These are phyloP conservation scores for Scrobipalpa atriplicella DNA, from an alignment of 2,888 invertebrate genomes.

Conservation along the genomic window DNA sequence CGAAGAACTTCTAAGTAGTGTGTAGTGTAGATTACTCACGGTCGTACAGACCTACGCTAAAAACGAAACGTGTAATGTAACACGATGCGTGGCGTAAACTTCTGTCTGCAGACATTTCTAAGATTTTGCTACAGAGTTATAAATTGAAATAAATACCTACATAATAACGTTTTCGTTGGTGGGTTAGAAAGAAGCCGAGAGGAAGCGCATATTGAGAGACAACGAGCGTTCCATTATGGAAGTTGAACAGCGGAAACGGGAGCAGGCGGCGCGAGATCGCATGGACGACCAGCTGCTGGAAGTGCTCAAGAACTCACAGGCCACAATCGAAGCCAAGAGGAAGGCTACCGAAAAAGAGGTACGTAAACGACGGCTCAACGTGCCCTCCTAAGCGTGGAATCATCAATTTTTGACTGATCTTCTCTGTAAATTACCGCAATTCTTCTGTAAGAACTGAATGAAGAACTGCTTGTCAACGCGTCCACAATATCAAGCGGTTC, in stretches of 20 bases:
- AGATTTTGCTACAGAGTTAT: neutral
- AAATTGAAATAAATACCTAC: neutral
- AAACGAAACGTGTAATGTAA: too few relatives aligned
- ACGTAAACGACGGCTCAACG: neutral
- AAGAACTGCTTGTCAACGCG: too few relatives aligned
- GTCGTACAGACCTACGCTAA: too few relatives aligned
- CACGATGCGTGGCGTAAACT: too few relatives aligned
- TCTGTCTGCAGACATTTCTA: too few relatives aligned
- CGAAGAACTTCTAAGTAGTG: too few relatives aligned
- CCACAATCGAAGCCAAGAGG: conserved; percentile 48
- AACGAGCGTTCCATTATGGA: conserved; percentile 56
- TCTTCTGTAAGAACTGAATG: too few relatives aligned
- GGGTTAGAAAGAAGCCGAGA: conserved; percentile 63
- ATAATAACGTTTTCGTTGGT: neutral
- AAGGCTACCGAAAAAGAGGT: conserved; percentile 46
- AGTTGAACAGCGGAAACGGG: conserved; percentile 42
- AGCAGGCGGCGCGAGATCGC: conserved; percentile 51
- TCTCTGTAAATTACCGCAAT: too few relatives aligned
- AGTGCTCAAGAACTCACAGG: conserved; percentile 54
- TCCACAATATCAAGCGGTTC: too few relatives aligned
- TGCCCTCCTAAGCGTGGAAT: too few relatives aligned
- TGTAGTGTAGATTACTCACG: too few relatives aligned
- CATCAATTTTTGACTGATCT: too few relatives aligned
- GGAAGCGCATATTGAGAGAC: conserved; percentile 59
- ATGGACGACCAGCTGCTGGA: conserved; percentile 63